A percentile compares a stretch with the other conserved stretches of the same genome.
These are phyloP conservation scores for Oxytorus armatus DNA, from an alignment of 2,888 invertebrate species.

Conservation along the genomic window DNA sequence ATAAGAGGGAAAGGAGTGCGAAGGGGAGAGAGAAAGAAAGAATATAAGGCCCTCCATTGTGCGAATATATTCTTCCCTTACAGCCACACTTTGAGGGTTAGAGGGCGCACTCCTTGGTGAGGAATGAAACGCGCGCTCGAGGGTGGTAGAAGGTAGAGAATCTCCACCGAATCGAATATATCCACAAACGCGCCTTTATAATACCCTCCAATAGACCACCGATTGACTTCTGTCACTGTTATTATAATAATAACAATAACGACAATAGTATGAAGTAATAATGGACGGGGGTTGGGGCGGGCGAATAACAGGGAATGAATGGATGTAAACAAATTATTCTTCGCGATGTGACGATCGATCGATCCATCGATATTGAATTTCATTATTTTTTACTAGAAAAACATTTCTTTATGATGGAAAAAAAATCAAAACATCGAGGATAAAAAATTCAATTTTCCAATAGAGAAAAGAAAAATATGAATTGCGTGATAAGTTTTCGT, in stretches of 20 bases:
- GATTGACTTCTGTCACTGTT: conserved; percentile 33
- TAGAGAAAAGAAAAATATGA: no score
- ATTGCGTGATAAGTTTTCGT: no score
- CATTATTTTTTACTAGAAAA: no score
- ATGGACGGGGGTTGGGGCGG: background rate
- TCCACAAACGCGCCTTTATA: conserved; percentile 50
- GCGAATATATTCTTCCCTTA: conserved; percentile 66
- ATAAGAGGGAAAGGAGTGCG: conserved; percentile 1
- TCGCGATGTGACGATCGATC: background rate
- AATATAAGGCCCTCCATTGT: conserved; percentile 61
- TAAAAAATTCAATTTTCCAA: no score
- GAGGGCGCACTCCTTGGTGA: conserved; percentile 22
- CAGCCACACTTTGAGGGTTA: conserved; percentile 28
- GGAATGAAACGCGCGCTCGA: conserved; percentile 57
- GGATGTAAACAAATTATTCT: background rate
- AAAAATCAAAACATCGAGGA: no score
- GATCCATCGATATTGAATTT: no score
- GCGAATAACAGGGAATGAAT: no score
- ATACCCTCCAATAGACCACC: conserved; percentile 9
- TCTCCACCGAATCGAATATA: conserved; percentile 59
- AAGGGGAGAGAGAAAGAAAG: conserved; percentile 22
- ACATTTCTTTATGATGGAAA: no score
- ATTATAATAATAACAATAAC: conserved; percentile 5
- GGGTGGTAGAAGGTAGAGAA: conserved; percentile 53
- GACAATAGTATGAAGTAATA: background rate